Evolutionary conservation across 2,888 invertebrate genomes (phyloP).

Genomic region (Cheilosia pagana): DNA sequence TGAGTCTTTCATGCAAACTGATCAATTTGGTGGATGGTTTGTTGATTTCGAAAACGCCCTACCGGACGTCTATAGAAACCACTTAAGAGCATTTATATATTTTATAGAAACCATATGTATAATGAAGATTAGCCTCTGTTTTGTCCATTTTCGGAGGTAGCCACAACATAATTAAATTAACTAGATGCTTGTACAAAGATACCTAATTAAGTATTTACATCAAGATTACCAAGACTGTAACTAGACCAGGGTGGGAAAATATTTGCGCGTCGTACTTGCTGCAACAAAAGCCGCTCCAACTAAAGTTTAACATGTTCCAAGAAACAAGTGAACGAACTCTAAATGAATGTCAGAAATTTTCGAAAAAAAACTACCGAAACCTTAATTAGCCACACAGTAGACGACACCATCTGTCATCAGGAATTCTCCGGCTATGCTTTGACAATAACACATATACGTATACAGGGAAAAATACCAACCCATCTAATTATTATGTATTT

Average conservation of each 20-base stretch:
- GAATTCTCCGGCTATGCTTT: slow-evolving; percentile 19
- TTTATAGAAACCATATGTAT: too few species aligned
- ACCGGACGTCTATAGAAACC: too few species aligned
- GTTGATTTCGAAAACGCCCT: too few species aligned
- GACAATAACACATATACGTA: slow-evolving; percentile 1
- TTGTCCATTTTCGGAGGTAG: too few species aligned
- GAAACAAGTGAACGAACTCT: slow-evolving; percentile 8
- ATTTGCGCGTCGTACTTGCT: neutral
- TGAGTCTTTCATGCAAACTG: too few species aligned
- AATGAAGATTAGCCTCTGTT: too few species aligned
- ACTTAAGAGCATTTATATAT: too few species aligned
- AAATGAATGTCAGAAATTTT: slow-evolving; percentile 16
- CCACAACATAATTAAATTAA: too few species aligned
- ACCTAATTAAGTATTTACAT: too few species aligned
- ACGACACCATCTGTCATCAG: slow-evolving; percentile 51
- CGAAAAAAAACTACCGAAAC: slow-evolving; percentile 28
- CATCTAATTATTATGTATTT: slow-evolving; percentile 32
- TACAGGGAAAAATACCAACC: slow-evolving; percentile 14
- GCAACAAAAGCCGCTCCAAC: neutral
- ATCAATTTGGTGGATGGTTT: too few species aligned
- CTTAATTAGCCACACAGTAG: slow-evolving; percentile 27
- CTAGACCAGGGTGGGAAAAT: neutral
- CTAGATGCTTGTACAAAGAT: too few species aligned
- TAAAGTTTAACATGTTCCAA: neutral
- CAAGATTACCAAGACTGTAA: too few species aligned